Evolutionary conservation across 2,113 vertebrate genomes (phyloP).

Genomic region (Lagopus leucura): DNA sequence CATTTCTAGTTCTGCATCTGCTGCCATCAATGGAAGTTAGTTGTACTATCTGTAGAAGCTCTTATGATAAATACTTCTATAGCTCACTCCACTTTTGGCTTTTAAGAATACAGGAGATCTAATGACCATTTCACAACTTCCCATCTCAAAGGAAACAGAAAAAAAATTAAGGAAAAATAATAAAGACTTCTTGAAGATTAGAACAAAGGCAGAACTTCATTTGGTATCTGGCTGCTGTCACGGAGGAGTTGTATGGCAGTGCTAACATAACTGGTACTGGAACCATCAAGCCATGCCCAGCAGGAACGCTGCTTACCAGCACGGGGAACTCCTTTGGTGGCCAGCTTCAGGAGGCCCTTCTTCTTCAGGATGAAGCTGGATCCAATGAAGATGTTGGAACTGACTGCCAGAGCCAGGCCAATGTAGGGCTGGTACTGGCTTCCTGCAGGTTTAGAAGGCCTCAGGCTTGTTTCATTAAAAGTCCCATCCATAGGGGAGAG

Average conservation of each 20-base stretch:
- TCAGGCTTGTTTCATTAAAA: slow-evolving; percentile 53
- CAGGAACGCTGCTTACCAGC: slow-evolving; percentile 74
- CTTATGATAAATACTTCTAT: neutral
- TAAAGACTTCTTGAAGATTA: neutral
- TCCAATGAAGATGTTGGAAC: slow-evolving; percentile 82
- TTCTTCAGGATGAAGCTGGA: slow-evolving; percentile 86
- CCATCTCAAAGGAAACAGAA: neutral
- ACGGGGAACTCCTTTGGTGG: slow-evolving; percentile 75
- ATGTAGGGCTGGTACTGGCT: slow-evolving; percentile 72
- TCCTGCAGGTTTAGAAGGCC: slow-evolving; percentile 34
- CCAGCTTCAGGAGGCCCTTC: slow-evolving; percentile 82
- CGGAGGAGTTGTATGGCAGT: neutral
- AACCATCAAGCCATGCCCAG: slow-evolving; percentile 46
- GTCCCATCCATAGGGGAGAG: neutral
- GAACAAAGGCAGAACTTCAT: neutral
- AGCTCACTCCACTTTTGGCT: neutral
- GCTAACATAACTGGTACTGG: neutral
- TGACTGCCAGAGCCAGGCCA: slow-evolving; percentile 76
- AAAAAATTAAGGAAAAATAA: neutral
- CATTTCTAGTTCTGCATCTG: neutral
- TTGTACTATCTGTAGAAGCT: neutral
- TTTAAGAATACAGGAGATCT: neutral
- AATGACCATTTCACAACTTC: neutral
- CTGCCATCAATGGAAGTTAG: neutral
- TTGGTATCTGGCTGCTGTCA: neutral